Conservation (phyloP, 2,797 vertebrate species). For the Xenentodon cancila region DNA sequence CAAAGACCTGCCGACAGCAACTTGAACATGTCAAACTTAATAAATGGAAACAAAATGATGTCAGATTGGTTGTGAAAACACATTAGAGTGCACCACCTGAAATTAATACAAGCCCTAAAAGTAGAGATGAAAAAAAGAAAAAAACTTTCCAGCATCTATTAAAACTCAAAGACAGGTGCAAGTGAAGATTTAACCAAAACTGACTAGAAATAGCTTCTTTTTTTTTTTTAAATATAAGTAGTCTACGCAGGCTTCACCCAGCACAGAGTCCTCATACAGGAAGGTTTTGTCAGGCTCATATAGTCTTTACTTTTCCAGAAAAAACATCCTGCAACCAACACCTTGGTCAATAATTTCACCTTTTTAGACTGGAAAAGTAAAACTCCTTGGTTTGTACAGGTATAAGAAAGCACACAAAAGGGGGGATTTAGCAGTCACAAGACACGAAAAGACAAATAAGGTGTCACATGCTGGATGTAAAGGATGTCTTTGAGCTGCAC, state of each 20-base stretch:
- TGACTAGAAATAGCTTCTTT: conserved; percentile 1
- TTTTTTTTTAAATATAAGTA: too few relatives aligned
- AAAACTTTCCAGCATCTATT: too few relatives aligned
- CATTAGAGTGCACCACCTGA: conserved; percentile 1
- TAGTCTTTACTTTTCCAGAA: conserved; percentile 56
- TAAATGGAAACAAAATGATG: conserved; percentile 5
- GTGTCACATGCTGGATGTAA: conserved; percentile 10
- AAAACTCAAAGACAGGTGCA: too few relatives aligned
- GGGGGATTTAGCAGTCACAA: not conserved
- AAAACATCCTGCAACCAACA: conserved; percentile 37
- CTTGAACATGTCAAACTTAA: conserved; percentile 10
- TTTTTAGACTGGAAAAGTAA: conserved; percentile 20
- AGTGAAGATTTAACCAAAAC: conserved; percentile 20
- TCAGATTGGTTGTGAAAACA: not conserved
- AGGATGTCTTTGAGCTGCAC: conserved; percentile 6
- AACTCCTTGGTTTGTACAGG: conserved; percentile 39
- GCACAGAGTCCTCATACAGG: conserved; percentile 32
- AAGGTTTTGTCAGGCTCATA: conserved; percentile 45
- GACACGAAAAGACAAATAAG: conserved; percentile 9
- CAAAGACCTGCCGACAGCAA: conserved; percentile 17
- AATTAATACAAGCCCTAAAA: conserved; percentile 23
- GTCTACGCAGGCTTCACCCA: conserved; percentile 27
- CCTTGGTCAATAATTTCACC: conserved; percentile 45
- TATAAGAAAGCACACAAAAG: conserved; percentile 1
- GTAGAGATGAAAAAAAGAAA: conserved; percentile 3